Percentiles rank a stretch among this genome's conserved stretches.
These are phyloP conservation scores for Tokudaia tokunoshimensis DNA, from an alignment of 2,797 vertebrate genomes.

Conservation along the genomic window DNA sequence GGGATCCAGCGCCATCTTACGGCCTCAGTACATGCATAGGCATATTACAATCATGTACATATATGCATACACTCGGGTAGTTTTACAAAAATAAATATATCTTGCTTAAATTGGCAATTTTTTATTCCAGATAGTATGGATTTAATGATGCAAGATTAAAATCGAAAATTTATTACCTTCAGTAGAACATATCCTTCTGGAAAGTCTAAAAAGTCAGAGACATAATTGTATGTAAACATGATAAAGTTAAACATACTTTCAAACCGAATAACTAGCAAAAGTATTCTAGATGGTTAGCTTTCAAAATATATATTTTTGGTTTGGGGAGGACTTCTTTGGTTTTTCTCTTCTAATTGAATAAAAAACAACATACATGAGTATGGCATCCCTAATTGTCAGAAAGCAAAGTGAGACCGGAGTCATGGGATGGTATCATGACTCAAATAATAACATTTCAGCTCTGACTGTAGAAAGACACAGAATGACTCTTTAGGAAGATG, in stretches of 20 bases:
- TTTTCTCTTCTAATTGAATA: neutral
- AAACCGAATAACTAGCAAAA: neutral
- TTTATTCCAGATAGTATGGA: neutral
- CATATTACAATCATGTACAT: neutral
- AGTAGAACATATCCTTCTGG: neutral
- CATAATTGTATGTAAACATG: neutral
- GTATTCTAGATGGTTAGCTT: neutral
- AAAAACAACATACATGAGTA: neutral
- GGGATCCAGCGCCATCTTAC: neutral
- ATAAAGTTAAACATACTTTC: neutral
- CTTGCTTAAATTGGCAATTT: neutral
- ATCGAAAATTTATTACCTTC: neutral
- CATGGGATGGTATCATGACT: neutral
- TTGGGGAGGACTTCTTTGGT: neutral
- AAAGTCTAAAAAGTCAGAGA: neutral
- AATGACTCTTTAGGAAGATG: neutral
- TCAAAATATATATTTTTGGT: neutral
- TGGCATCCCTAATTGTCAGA: neutral
- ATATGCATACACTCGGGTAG: neutral
- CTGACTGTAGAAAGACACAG: neutral
- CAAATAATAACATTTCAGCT: neutral
- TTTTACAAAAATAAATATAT: neutral
- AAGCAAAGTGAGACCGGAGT: neutral
- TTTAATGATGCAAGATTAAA: neutral
- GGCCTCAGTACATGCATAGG: neutral